Evolutionary conservation across 2,797 vertebrate species (phyloP), one percentile per base, ranked within the genome.

Genomic region (Etheostoma nigrum): DNA sequence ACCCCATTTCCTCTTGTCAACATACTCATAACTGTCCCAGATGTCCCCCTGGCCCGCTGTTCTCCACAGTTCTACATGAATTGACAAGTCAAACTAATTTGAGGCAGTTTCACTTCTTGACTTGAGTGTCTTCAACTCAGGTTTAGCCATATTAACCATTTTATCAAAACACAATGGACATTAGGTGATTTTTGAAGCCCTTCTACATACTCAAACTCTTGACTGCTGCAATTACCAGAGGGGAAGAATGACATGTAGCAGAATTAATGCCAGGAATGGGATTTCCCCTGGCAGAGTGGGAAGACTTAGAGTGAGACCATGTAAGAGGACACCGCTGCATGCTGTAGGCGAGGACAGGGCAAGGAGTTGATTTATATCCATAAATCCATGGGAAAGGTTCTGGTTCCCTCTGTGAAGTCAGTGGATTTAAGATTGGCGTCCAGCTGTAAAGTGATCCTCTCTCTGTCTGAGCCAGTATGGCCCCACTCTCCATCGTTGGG

Each of bases 1-100:
- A 91, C 90, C 92, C 81, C 91, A 91, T 90, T 93, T 92, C 93
- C 91, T 92, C 88, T 91, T 89, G 91, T 91, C 91, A 91, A 91
- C 91, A 92, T 80, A 84, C 86, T 90, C 89, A 81, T 90, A 91
- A 86, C 80, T 10, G n/a, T 88, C 87, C 87, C 88, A 92, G 90
- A 91, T 92, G 90, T 90, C 88, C 87, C 74, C 18, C 78, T 74
- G 52, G 62, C 64, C 74, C 48, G 7, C 67, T 78, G 67, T 78
- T 87, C 68, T 83, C 76, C 65, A 82, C 76, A 85, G 45, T 1
- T 15, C 25, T 14, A 67, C 74, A 27, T 4, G 10, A 74, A 67
- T 15, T 67, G 73, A 71, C 76, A 52, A 75, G 78, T 84, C 51
- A 19, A 52, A 76, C 66, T 71, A 42, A 74, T 75, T 79, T 70